Conservation (phyloP, 2,113 vertebrate genomes). For the Falcunculus frontatus region DNA sequence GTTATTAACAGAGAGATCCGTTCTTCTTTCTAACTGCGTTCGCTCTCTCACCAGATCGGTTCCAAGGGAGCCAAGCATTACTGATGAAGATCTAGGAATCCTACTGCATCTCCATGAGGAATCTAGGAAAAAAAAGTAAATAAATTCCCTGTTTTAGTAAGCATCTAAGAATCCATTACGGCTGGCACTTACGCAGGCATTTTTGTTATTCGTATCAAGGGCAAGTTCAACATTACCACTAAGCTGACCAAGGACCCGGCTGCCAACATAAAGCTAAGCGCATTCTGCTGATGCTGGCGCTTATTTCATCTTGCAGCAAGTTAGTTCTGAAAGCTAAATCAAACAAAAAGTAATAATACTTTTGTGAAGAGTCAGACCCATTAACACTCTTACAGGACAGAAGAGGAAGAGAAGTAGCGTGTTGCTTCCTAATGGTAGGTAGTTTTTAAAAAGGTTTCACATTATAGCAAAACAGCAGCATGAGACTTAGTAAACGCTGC, state of each 20-base stretch:
- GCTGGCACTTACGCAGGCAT: neutral
- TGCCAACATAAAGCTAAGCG: neutral
- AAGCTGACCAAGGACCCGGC: neutral
- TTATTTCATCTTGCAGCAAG: neutral
- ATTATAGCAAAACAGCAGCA: neutral
- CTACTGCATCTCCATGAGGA: slow-evolving; percentile 83
- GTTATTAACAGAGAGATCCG: slow-evolving; percentile 70
- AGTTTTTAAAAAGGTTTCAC: neutral
- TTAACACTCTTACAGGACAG: neutral
- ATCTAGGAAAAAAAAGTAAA: slow-evolving; percentile 69
- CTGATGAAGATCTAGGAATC: slow-evolving; percentile 80
- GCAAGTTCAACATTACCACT: neutral
- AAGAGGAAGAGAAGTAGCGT: neutral
- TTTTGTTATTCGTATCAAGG: neutral
- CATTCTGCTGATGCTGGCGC: neutral
- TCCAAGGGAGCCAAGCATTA: slow-evolving; percentile 82
- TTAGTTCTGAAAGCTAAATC: neutral
- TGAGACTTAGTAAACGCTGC: neutral
- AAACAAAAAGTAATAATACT: neutral
- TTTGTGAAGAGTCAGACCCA: neutral
- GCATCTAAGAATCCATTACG: neutral
- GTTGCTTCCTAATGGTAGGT: neutral
- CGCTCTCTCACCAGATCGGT: slow-evolving; percentile 71
- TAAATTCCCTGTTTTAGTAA: neutral
- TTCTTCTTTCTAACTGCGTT: slow-evolving; percentile 78